These are phyloP conservation scores for Plecotus auritus DNA, from an alignment of 2,113 vertebrate species.

Conservation along the genomic window DNA sequence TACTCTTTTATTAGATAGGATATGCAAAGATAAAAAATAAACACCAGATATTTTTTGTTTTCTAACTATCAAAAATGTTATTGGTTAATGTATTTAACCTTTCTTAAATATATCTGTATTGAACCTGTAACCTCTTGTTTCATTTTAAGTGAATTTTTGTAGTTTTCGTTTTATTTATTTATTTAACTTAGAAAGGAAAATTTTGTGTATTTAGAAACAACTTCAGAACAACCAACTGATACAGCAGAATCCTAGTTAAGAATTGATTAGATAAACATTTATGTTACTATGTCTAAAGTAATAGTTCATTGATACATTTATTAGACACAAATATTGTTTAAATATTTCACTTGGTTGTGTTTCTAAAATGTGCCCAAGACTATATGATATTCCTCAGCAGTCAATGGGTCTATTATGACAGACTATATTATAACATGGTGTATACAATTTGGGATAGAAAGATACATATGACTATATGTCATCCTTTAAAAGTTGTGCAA, in stretches of 20 bases:
- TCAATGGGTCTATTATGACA: background rate
- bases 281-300: background rate
- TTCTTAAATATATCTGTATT: background rate
- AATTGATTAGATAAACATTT: background rate
- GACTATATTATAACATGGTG: background rate
- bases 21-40: background rate
- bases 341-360: background rate
- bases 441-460: background rate
- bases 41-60: background rate
- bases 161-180: background rate
- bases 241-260: background rate
- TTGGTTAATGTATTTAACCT: background rate
- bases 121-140: background rate
- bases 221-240: background rate
- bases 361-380: background rate
- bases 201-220: background rate
- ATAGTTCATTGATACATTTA: background rate
- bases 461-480: background rate
- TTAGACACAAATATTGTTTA: background rate
- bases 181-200: background rate
- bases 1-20: too few relatives aligned
- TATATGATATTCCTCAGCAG: background rate
- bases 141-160: background rate
- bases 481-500: conserved; percentile 16
- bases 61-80: background rate